Evolutionary conservation across 92 coral and sea anemone genomes (phyloP), one percentile per base, ranked within the genome.

Genomic region (Porites lobata): DNA sequence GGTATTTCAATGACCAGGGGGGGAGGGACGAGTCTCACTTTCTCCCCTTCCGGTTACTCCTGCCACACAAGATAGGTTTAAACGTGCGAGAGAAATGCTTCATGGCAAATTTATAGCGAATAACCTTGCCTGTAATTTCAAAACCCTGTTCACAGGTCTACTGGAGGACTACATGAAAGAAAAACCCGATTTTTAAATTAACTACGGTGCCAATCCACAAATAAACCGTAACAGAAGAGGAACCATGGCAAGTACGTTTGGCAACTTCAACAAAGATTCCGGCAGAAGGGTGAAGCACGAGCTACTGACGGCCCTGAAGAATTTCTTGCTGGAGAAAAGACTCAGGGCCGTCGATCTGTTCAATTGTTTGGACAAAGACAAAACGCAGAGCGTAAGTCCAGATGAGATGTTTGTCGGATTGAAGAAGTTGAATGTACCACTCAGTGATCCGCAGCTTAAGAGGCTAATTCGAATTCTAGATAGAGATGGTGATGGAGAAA

Each of bases 321-420:
- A 90, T 43, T 94, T 78, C 76, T 81, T 94, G 76, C 79, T 78
- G 15, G 93, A 92, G 75, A 92, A 86, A 77, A 76, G 95, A 26
- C 63, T 92, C 50, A 87, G 96, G 8, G 96, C 95, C 4, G 89
- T 94, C 63, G 96, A 94, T 72, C 64, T 94, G 84, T 94, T 92
- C 81, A 94, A 94, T 91, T 71, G 85, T n/a, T 38, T 94, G 72
- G 93, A 94, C 63, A 92, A 89, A 63, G 95, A 89, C 75, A 94
- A 94, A 82, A 79, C 90, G 1, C 77, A 71, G 50, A 62, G 86
- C 50, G 76, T 94, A 6, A 69, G 85, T 3, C 89, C 81, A 6
- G 93, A 92, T 9, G 96, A 94, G 29, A 78, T 92, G 93, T 83
- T 88, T 64, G 71, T 26, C 18, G 96, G 96, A 1, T 53, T 94